Evolutionary conservation across 2,797 vertebrate species (phyloP).

Genomic region (Saxicola maurus): DNA sequence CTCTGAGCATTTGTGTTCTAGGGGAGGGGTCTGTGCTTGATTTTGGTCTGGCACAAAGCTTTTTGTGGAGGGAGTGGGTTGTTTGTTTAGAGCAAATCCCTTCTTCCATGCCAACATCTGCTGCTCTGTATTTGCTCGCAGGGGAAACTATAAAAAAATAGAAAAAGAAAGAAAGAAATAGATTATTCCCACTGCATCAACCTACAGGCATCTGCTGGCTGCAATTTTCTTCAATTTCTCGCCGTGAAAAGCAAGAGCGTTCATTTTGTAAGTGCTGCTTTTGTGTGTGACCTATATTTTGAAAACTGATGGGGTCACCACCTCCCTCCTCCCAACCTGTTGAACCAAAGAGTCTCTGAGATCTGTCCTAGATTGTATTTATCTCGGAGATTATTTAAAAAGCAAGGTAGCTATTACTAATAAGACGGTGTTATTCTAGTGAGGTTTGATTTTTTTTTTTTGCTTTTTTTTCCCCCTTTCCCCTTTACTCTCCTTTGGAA

Average conservation of each 20-base stretch:
- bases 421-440: background rate
- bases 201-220: slow-evolving; percentile 58
- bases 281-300: slow-evolving; percentile 68
- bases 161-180: slow-evolving; percentile 42
- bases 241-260: slow-evolving; percentile 62
- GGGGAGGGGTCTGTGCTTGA: background rate
- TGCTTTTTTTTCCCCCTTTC: background rate
- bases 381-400: slow-evolving; percentile 23
- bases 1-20: background rate
- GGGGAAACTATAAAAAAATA: background rate
- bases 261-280: slow-evolving; percentile 70
- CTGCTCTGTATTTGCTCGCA: slow-evolving; percentile 59
- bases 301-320: slow-evolving; percentile 58
- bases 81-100: slow-evolving; percentile 57
- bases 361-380: slow-evolving; percentile 11
- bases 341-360: slow-evolving; percentile 16
- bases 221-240: slow-evolving; percentile 70
- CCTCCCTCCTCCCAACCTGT: slow-evolving; percentile 56
- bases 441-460: background rate
- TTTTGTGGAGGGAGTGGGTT: slow-evolving; percentile 30
- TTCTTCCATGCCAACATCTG: slow-evolving; percentile 32
- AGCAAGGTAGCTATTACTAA: slow-evolving; percentile 41
- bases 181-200: slow-evolving; percentile 61
- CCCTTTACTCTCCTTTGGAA: background rate
- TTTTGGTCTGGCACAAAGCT: slow-evolving; percentile 11